These are phyloP conservation scores for Pterobdella sp. DNA, from an alignment of 2,888 invertebrate species.

Conservation along the genomic window DNA sequence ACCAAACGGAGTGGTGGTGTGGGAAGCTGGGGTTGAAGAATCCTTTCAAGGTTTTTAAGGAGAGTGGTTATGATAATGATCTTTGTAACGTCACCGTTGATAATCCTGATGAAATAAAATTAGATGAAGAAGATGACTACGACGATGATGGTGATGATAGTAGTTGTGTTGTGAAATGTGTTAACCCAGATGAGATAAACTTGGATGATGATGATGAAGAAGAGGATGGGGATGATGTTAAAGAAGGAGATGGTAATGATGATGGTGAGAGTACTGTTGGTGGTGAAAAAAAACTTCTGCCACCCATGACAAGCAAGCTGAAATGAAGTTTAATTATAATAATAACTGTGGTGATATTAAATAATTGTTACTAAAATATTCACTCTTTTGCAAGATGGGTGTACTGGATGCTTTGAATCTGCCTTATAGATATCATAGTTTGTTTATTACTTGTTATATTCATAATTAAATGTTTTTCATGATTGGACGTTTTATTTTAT, in stretches of 20 bases:
- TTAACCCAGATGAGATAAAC: neutral
- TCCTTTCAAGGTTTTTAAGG: neutral
- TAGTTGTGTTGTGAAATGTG: neutral
- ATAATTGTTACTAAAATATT: no score
- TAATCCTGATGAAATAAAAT: neutral
- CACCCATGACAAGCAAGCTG: no score
- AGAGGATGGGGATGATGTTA: neutral
- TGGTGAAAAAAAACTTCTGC: no score
- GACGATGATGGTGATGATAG: neutral
- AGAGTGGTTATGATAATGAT: neutral
- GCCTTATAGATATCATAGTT: no score
- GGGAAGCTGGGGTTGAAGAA: slow-evolving; percentile 56
- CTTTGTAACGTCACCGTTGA: neutral
- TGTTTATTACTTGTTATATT: no score
- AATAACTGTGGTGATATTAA: neutral
- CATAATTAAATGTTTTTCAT: no score
- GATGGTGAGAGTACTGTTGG: neutral
- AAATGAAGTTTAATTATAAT: neutral
- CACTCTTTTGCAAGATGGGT: no score
- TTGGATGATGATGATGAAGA: slow-evolving; percentile 3
- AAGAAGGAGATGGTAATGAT: neutral
- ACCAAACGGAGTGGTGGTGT: slow-evolving; percentile 55
- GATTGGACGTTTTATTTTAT: no score
- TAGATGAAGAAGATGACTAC: slow-evolving; percentile 20
- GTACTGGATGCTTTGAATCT: no score